Conservation (phyloP, 2,797 vertebrate species). For the Thripadectes ignobilis region DNA sequence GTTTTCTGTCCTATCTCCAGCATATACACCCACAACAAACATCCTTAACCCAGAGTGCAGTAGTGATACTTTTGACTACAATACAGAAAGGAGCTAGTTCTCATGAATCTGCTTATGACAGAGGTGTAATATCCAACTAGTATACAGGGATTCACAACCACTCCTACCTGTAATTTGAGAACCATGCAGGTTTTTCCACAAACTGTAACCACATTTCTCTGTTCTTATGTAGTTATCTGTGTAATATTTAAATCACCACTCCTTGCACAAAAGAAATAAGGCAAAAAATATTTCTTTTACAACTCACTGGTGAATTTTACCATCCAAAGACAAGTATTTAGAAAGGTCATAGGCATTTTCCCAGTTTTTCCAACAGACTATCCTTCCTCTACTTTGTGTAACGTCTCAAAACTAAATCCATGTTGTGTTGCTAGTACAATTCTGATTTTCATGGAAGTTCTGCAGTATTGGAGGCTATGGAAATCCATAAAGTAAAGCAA, state of each 20-base stretch:
- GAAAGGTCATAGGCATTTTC: background rate
- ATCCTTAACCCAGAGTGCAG: background rate
- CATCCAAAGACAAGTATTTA: background rate
- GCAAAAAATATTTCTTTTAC: background rate
- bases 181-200: background rate
- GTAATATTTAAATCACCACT: background rate
- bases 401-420: background rate
- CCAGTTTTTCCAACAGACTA: background rate
- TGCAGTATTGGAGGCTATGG: background rate
- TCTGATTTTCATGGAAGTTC: background rate
- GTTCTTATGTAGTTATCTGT: background rate
- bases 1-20: background rate
- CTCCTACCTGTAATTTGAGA: background rate
- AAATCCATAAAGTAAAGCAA: background rate
- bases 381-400: background rate
- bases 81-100: background rate
- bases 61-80: background rate
- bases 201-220: rapidly evolving
- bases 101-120: background rate
- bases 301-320: background rate
- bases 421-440: background rate
- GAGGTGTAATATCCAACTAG: background rate
- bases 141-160: background rate
- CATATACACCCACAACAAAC: background rate
- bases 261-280: background rate